A percentile compares a stretch with the other conserved stretches of the same genome.
Conservation (phyloP, 2,113 vertebrate species). For the Upupa epops region DNA sequence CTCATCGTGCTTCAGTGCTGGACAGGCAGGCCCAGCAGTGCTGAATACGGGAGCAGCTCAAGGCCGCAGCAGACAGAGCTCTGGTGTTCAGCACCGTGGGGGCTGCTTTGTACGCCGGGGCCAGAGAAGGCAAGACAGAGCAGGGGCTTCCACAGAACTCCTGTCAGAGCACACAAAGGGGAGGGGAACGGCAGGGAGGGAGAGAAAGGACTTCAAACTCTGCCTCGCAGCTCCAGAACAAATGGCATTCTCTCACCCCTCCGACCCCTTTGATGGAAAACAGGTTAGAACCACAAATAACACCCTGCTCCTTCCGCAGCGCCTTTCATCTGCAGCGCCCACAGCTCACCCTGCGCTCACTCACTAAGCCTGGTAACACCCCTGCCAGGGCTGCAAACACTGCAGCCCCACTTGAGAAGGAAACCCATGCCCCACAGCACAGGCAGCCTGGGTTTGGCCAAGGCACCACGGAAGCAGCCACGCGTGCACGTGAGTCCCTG, state of each 20-base stretch:
- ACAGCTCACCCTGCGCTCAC: background rate
- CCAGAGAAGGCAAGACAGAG: background rate
- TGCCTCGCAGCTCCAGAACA: constrained; percentile 39
- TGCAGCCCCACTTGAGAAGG: background rate
- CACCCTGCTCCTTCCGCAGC: background rate
- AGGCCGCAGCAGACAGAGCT: no score
- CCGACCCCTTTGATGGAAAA: constrained; percentile 57
- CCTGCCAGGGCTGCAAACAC: background rate
- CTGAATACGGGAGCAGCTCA: no score
- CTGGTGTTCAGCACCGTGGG: background rate
- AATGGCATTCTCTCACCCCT: constrained; percentile 49
- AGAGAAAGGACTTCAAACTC: background rate
- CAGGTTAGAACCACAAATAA: constrained; percentile 56
- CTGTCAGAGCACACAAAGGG: background rate
- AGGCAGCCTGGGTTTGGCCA: background rate
- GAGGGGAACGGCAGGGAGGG: background rate
- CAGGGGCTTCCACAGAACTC: background rate
- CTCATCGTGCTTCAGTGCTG: no score
- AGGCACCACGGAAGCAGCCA: fast-evolving
- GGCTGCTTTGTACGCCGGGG: background rate
- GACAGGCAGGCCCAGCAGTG: no score
- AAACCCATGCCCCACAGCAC: fast-evolving
- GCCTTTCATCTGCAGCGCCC: constrained; percentile 44
- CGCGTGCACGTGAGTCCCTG: background rate
- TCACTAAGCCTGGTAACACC: constrained; percentile 4